Evolutionary conservation across 2,797 vertebrate genomes (phyloP), one percentile per base, ranked within the genome.

Genomic region (Hoplostethus mediterraneus): DNA sequence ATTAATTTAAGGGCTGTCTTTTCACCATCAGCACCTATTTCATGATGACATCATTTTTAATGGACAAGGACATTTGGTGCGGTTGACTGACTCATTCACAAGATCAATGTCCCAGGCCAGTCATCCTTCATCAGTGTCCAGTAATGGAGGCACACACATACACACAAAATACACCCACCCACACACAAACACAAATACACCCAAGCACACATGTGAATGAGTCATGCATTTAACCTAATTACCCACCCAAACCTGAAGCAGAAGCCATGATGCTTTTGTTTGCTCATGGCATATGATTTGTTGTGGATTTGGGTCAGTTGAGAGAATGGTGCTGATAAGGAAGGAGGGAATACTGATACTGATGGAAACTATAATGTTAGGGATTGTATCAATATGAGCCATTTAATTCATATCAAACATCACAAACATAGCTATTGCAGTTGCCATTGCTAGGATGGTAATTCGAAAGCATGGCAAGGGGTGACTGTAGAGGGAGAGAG

Each of bases 141-240:
- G 63, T 73, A 70, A 77, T 58, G 60, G 28, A 75, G 4, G 60
- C 63, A 40, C 63, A 53, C 63, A 65, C 48, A 42, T 44, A 53
- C 63, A 53, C 49, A 64, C 62, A 53, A n/a, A 47, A 64, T n/a
- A 58, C 36, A 63, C 64, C 17, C 25, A 36, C 28, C 45, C 63
- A 21, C 54, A 2, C 71, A 51, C 49, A 52, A n/a, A 63, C 67
- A 67, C 38, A 62, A 21, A 21, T 21, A 21, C 53, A 48, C 63
- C 52, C 63, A 10, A 36, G 4, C 48, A 67, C 61, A 40, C 38
- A 65, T 44, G 55, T n/a, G 9, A n/a, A 77, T 59, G 66, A 91
- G 81, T 90, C 85, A 90, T 75, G 21, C 65, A 63, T 80, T 86
- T 76, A 83, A 76, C 71, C 81, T 73, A 76, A 87, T 82, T 73